Percentiles rank a stretch among this genome's conserved stretches.
phyloP scores from a whole-genome alignment of 2,888 invertebrate genomes.

The Encarsia formosa region DNA sequence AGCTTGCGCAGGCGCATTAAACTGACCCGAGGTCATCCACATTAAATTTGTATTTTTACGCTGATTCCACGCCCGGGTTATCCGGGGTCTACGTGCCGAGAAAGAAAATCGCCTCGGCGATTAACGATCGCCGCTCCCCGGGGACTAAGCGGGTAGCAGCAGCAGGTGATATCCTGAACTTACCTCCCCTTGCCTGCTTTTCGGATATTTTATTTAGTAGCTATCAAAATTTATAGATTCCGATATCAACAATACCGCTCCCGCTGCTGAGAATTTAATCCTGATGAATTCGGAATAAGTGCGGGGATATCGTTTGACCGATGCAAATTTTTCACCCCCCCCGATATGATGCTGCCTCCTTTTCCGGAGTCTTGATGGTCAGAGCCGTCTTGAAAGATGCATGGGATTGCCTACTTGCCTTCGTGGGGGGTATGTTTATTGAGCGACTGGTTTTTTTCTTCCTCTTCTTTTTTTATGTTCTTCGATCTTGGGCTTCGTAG shows the following conservation, averaged over 20 bases:
- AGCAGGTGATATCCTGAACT: conserved; percentile 30
- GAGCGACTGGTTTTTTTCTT: too few species aligned
- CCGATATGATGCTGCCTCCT: too few species aligned
- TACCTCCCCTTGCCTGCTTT: too few species aligned
- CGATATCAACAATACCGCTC: conserved; percentile 31
- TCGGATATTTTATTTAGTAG: conserved; percentile 48
- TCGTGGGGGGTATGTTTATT: too few species aligned
- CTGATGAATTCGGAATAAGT: conserved; percentile 12
- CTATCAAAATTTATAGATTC: conserved; percentile 49
- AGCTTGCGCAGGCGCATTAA: too few species aligned
- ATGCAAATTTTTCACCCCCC: too few species aligned
- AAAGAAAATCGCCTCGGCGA: conserved; percentile 55
- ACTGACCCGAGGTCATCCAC: conserved; percentile 42
- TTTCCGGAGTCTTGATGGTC: too few species aligned
- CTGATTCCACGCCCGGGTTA: conserved; percentile 58
- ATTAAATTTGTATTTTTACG: conserved; percentile 64
- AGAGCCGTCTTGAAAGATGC: too few species aligned
- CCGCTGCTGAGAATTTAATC: conserved; percentile 11
- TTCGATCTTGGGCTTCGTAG: too few species aligned
- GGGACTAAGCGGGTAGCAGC: conserved; percentile 34
- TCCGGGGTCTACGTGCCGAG: conserved; percentile 55
- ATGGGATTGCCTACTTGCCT: too few species aligned
- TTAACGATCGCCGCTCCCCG: conserved; percentile 55
- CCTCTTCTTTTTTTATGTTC: too few species aligned
- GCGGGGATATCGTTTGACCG: too few species aligned